phyloP scores from a whole-genome alignment of 2,113 vertebrate species.

The Callipepla squamata region DNA sequence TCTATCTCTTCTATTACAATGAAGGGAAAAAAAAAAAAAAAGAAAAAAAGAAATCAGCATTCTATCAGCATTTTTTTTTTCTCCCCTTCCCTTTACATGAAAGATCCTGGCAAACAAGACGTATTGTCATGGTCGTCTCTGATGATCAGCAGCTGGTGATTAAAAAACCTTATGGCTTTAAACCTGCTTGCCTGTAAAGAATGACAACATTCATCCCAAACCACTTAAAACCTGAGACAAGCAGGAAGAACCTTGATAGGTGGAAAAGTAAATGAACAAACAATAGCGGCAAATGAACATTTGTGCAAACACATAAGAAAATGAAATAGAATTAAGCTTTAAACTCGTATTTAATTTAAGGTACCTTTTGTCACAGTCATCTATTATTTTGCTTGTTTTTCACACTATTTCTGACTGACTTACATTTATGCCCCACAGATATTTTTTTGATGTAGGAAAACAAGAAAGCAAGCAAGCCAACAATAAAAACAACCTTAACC shows the following conservation, averaged over 20 bases:
- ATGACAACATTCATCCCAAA: accelerated
- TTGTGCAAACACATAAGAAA: neutral
- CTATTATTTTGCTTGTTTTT: neutral
- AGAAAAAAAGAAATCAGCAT: neutral
- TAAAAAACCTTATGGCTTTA: constrained; percentile 10
- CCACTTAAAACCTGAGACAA: neutral
- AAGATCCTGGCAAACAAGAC: neutral
- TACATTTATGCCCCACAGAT: neutral
- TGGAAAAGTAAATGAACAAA: neutral
- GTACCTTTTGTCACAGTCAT: neutral
- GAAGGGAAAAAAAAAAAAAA: neutral
- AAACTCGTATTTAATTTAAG: neutral
- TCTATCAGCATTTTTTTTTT: neutral
- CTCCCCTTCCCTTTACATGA: neutral
- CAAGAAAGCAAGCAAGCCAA: neutral
- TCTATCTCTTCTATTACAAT: neutral
- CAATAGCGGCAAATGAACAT: neutral
- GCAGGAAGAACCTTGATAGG: neutral
- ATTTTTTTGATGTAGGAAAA: neutral
- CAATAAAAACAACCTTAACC: neutral
- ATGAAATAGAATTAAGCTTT: neutral
- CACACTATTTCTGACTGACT: neutral
- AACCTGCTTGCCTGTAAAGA: neutral
- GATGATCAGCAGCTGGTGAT: constrained; percentile 7
- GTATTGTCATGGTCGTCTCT: constrained; percentile 10